Base-by-base conservation (phyloP, 1,140 invertebrate genomes). In the Tetragonula clypearis region DNA sequence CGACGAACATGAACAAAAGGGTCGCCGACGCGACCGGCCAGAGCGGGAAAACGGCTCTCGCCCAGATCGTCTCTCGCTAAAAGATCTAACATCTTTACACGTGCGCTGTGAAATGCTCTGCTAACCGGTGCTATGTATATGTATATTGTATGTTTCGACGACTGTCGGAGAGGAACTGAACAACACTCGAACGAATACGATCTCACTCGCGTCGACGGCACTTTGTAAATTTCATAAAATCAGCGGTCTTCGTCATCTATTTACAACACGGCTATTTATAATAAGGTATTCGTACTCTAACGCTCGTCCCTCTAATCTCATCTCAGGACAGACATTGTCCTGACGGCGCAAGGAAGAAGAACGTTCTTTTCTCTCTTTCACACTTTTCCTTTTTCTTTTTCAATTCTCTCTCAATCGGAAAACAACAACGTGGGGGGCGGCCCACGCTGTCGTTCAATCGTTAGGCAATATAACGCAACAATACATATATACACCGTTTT, bases 391-490 rank as follows among this genome's bases (percentile, higher is more conserved):
- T 75, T 41, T 73, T 19, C 14, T 14, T 26, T 6, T 79, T 62
- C 17, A 60, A 65, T 84, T 84, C 41, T 82, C 41, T 82, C 72
- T 76, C 84, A 65, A 69, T 87, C 79, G 56, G 56, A 8, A 9
- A 49, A 49, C 41, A 49, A 8, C 41, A 49, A 8, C 41, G 41
- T 8, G 41, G 0, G 41, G 41, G 68, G 19, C 19, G 86, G 87
- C 88, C 69, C 82, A 74, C 73, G 41, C 85, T 86, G 86, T 90
- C 86, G 68, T 88, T 86, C 71, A 71, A 41, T 66, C 62, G 77
- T 90, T 91, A 91, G 89, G 89, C 90, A 88, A 88, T 90, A 85
- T 90, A 90, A 91, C 84, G 89, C 87, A 91, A 91, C 90, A 88
- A 88, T 91, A 91, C 82, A 75, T 84, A 68, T 81, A 58, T 81